These are phyloP conservation scores for Platysternon megacephalum DNA, from an alignment of 2,113 vertebrate genomes.

Conservation along the genomic window DNA sequence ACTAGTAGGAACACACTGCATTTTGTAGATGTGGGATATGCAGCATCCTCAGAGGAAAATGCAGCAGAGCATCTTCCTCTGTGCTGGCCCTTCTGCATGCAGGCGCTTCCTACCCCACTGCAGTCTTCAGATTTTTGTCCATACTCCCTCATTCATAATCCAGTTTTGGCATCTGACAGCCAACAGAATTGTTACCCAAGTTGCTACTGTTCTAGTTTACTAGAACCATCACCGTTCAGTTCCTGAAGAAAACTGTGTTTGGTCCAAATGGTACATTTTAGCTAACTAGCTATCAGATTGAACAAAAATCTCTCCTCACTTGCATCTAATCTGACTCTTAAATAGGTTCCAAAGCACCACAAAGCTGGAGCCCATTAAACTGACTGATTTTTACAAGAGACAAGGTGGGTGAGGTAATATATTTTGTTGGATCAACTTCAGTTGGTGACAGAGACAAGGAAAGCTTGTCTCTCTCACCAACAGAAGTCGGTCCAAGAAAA, in stretches of 20 bases:
- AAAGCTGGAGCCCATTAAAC: background rate
- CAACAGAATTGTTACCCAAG: background rate
- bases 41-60: rapidly evolving
- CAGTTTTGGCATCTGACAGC: rapidly evolving
- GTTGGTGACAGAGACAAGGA: too few relatives aligned
- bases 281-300: rapidly evolving
- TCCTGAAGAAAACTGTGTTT: background rate
- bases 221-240: rapidly evolving
- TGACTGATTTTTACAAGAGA: background rate
- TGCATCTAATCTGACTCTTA: background rate
- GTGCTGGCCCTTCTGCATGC: background rate
- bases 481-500: too few relatives aligned
- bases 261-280: background rate
- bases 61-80: background rate
- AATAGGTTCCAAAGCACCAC: background rate
- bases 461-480: too few relatives aligned
- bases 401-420: background rate
- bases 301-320: background rate
- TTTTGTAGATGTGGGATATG: background rate
- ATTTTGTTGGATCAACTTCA: too few relatives aligned
- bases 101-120: background rate
- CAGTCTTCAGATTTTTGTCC: background rate
- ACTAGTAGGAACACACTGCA: background rate
- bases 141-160: rapidly evolving
- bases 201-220: background rate